Conservation (phyloP, 35 echinoderm and acorn worm species). For the Chiridota heheva region DNA sequence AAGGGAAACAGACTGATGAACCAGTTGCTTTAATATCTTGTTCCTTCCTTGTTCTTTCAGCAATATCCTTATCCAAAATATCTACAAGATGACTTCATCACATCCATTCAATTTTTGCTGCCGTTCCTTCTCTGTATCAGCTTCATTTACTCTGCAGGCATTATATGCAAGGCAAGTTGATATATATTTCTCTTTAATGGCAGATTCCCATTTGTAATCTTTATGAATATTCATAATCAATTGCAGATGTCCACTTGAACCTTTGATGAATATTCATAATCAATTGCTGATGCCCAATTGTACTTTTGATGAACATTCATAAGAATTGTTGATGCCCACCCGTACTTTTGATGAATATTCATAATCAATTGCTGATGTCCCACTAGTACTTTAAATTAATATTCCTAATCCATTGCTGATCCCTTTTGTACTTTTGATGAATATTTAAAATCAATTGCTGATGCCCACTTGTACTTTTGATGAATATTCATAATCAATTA, state of each 20-base stretch:
- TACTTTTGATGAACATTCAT: too few species aligned
- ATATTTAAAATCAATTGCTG: too few species aligned
- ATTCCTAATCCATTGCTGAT: too few species aligned
- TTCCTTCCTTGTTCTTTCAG: constrained; percentile 62
- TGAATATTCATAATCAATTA: too few species aligned
- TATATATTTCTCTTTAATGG: background rate
- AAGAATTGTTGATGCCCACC: too few species aligned
- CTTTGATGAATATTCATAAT: background rate
- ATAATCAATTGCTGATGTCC: too few species aligned
- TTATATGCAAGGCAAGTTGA: constrained; percentile 55
- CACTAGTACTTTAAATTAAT: too few species aligned
- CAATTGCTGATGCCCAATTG: background rate
- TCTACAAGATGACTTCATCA: constrained; percentile 64
- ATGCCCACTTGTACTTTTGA: too few species aligned
- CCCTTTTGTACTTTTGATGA: too few species aligned
- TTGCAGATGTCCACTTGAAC: background rate
- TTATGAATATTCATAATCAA: background rate
- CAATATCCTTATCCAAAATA: constrained; percentile 84
- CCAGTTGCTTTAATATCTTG: constrained; percentile 42
- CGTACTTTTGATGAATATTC: too few species aligned
- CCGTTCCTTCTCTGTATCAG: constrained; percentile 66
- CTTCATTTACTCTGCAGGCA: constrained; percentile 81
- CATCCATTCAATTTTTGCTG: constrained; percentile 64
- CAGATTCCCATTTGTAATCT: background rate
- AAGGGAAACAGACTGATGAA: constrained; percentile 65